Evolutionary conservation across 2,888 invertebrate species (phyloP).

Genomic region (Spicauda simplicius): DNA sequence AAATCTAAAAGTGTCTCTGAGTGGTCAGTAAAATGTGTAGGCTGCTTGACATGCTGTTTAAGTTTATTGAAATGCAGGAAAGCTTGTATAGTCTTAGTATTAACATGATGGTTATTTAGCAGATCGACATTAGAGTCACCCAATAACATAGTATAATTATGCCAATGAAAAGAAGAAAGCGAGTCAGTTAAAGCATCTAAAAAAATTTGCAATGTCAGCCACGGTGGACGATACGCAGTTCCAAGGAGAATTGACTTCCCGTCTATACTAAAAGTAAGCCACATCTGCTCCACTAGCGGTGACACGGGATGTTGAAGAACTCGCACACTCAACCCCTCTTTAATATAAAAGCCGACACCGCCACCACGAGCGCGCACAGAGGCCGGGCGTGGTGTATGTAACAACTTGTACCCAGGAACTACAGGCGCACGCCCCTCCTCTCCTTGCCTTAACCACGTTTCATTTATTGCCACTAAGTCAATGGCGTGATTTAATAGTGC

Average conservation of each 20-base stretch:
- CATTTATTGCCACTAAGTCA: too few relatives aligned
- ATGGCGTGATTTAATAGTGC: too few relatives aligned
- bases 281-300: conserved; percentile 39
- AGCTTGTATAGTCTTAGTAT: background rate
- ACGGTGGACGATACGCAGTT: conserved; percentile 29
- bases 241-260: conserved; percentile 15
- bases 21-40: too few relatives aligned
- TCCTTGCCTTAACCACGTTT: conserved; percentile 26
- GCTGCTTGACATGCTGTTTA: too few relatives aligned
- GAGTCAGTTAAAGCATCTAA: conserved; percentile 38
- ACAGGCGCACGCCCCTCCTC: conserved; percentile 34
- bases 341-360: conserved; percentile 32
- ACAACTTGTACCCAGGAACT: conserved; percentile 25
- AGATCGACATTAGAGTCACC: conserved; percentile 39
- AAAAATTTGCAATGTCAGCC: conserved; percentile 38
- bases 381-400: conserved; percentile 14
- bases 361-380: conserved; percentile 24
- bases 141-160: conserved; percentile 33
- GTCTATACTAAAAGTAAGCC: conserved; percentile 28
- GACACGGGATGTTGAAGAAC: conserved; percentile 4
- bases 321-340: background rate
- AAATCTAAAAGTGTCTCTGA: too few relatives aligned
- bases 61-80: too few relatives aligned
- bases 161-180: conserved; percentile 22
- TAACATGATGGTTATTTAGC: background rate